Evolutionary conservation across 2,113 vertebrate species (phyloP), one percentile per base, ranked within the genome.

Genomic region (Strigops habroptila): DNA sequence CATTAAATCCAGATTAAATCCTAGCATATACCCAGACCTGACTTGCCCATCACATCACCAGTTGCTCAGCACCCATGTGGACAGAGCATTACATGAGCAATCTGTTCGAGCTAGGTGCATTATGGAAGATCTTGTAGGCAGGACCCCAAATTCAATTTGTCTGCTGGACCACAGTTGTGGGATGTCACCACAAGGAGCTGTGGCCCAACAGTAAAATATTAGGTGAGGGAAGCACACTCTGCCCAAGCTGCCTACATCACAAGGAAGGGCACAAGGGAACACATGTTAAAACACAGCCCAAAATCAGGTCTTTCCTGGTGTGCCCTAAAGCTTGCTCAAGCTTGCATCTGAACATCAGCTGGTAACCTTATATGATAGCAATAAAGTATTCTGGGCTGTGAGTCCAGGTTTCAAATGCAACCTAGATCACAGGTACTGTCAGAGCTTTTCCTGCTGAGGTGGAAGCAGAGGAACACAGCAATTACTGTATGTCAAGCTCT

Each of bases 1-100:
- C 37, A 14, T 76, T 82, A 96, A 97, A 94, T 83, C 92, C 96
- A 94, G 90, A 96, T 93, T 94, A 96, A 96, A 93, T 77, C 79
- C 85, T 95, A 92, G 88, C 71, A 0, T 62, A 27, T 80, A 76
- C 90, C 85, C 95, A 91, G 74, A 33, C 70, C 48, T 22, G 33
- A 44, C 41, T 95, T 86, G 80, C 69, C 80, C 9, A 7, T 91
- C 80, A 63, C 69, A 88, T 88, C 21, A 6, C 68, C 77, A 70
- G 73, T 88, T 86, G n/a, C 53, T 89, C 41, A 37, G 37, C 14
- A n/a, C 18, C 60, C 92, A 4, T 93, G 80, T 68, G 83, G 76
- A 37, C 52, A 78, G 33, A 89, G 37, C 31, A 46, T 28, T 75
- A 51, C 81, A 51, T 2, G 21, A 64, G 48, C 60, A 49, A 22